Evolutionary conservation across 2,888 invertebrate species (phyloP).

Genomic region (Galeruca laticollis): DNA sequence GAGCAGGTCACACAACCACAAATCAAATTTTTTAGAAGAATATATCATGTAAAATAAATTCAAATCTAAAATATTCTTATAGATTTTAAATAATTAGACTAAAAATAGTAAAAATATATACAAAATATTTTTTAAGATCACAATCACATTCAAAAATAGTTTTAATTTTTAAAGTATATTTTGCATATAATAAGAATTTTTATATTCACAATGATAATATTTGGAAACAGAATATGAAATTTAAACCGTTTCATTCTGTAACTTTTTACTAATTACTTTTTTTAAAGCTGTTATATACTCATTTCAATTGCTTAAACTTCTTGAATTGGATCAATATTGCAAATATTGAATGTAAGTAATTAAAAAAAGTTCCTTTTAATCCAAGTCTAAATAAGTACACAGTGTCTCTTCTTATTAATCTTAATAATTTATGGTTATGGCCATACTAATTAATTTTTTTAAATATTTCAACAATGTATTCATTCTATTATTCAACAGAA

Average conservation of each 20-base stretch:
- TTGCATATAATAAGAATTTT: conserved; percentile 50
- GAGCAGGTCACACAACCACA: conserved; percentile 20
- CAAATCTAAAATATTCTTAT: conserved; percentile 38
- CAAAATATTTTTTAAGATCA: conserved; percentile 46
- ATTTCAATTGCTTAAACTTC: background rate
- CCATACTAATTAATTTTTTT: no score
- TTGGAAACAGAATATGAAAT: conserved; percentile 51
- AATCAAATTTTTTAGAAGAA: conserved; percentile 39
- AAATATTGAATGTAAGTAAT: background rate
- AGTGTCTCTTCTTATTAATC: background rate
- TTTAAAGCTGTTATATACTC: background rate
- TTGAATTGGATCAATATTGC: background rate
- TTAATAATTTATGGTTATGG: background rate
- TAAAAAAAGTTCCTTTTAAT: background rate
- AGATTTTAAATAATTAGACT: conserved; percentile 30
- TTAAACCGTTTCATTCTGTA: conserved; percentile 22
- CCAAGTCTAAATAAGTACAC: background rate
- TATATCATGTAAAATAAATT: conserved; percentile 40
- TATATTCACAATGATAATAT: no score
- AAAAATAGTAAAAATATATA: conserved; percentile 45
- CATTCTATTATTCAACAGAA: no score
- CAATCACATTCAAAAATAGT: conserved; percentile 47
- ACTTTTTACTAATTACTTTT: background rate
- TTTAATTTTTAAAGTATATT: conserved; percentile 58
- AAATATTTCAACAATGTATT: no score